These are phyloP conservation scores for Chalcis sispes DNA, from an alignment of 2,888 invertebrate species.

Conservation along the genomic window DNA sequence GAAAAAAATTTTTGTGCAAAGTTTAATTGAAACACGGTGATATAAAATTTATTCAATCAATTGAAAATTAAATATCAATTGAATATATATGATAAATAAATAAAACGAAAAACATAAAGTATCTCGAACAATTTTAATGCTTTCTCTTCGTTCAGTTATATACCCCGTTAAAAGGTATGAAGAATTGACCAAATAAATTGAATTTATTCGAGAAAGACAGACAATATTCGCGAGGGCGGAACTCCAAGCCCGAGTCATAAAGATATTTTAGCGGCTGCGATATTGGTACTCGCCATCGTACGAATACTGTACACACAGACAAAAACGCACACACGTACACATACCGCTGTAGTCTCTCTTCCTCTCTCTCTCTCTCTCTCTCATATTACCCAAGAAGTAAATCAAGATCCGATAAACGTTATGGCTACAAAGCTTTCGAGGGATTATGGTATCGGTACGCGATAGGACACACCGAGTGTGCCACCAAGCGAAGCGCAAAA, in stretches of 20 bases:
- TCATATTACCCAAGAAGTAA: conserved; percentile 55
- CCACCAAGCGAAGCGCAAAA: neutral
- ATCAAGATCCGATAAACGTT: conserved; percentile 58
- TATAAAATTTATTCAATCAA: too few relatives aligned
- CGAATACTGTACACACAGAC: neutral
- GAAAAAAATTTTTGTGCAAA: too few relatives aligned
- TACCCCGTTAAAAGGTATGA: conserved; percentile 46
- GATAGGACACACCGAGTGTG: conserved; percentile 13
- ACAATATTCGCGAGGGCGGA: conserved; percentile 45
- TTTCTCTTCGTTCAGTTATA: conserved; percentile 45
- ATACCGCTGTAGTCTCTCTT: conserved; percentile 29
- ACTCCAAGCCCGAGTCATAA: conserved; percentile 47
- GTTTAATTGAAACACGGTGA: too few relatives aligned
- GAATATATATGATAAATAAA: neutral
- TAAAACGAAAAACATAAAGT: conserved; percentile 4
- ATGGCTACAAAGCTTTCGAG: conserved; percentile 54
- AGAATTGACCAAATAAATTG: conserved; percentile 49
- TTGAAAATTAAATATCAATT: neutral
- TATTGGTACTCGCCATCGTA: conserved; percentile 43
- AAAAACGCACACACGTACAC: neutral
- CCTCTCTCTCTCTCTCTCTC: conserved; percentile 53
- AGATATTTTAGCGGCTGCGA: conserved; percentile 53
- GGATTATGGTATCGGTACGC: conserved; percentile 50
- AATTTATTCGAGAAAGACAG: conserved; percentile 50
- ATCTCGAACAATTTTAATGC: conserved; percentile 24